Conservation (phyloP, 1,140 invertebrate species). For the Berghia stephanieae region DNA sequence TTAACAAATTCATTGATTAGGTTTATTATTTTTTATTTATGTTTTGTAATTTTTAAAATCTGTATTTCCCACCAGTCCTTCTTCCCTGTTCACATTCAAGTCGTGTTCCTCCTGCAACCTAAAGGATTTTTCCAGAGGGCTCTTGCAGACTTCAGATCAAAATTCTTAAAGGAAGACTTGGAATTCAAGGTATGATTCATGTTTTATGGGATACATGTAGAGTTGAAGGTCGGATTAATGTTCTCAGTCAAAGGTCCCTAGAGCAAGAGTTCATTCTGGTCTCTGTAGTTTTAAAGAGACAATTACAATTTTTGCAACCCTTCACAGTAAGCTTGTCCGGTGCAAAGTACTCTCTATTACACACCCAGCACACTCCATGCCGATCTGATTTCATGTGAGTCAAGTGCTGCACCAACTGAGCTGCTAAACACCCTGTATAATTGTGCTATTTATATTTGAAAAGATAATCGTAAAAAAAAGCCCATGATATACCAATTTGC, state of each 20-base stretch:
- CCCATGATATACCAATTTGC: neutral
- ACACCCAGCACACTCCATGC: no score
- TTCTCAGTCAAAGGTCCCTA: neutral
- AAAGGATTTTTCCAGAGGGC: constrained; percentile 94
- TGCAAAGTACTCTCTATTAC: no score
- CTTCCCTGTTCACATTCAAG: constrained; percentile 92
- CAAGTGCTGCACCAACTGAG: neutral
- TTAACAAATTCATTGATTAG: no score
- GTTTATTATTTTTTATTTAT: neutral
- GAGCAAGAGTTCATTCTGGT: neutral
- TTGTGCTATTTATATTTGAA: neutral
- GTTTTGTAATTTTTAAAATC: constrained; percentile 38
- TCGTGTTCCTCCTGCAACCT: constrained; percentile 90
- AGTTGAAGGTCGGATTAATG: neutral
- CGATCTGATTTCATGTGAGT: no score
- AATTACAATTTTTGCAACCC: no score
- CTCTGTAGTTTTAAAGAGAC: neutral
- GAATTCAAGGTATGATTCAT: constrained; percentile 80
- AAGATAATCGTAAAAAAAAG: neutral
- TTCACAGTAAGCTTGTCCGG: no score
- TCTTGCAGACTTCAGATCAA: constrained; percentile 93
- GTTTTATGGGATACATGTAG: neutral
- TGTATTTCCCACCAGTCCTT: constrained; percentile 82
- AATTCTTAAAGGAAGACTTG: constrained; percentile 92
- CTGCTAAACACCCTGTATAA: neutral